phyloP scores from a whole-genome alignment of 2,113 vertebrate genomes.

The Pica pica region DNA sequence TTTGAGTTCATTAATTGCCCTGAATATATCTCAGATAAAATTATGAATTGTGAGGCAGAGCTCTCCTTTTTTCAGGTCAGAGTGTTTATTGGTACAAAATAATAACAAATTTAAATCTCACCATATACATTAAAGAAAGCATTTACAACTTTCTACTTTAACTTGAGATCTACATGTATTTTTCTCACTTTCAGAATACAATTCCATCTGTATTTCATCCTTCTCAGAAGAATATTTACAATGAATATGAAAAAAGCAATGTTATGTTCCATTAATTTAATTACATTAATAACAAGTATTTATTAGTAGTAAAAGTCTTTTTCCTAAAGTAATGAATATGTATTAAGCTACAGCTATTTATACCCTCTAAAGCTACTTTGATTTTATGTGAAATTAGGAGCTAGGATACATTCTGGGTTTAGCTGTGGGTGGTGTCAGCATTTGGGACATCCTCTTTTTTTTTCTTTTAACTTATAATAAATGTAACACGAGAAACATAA shows the following conservation, averaged over 20 bases:
- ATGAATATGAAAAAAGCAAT: background rate
- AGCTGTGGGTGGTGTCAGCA: background rate
- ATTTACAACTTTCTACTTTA: background rate
- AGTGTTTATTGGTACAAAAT: background rate
- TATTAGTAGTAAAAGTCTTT: background rate
- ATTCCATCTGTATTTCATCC: background rate
- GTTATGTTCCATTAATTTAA: background rate
- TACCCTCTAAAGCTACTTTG: background rate
- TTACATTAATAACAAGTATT: background rate
- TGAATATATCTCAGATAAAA: background rate
- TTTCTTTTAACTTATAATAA: background rate
- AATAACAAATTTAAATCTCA: background rate
- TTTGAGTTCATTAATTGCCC: background rate
- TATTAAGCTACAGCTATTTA: background rate
- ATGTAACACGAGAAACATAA: accelerated
- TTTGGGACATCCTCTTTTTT: background rate
- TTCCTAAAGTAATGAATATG: background rate
- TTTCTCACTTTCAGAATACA: background rate
- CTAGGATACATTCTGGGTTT: background rate
- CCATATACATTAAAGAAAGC: background rate
- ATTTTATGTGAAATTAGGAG: background rate
- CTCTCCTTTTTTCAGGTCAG: background rate
- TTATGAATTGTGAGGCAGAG: background rate
- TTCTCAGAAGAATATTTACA: background rate
- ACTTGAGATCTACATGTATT: background rate